Base-by-base conservation (phyloP, 2,888 invertebrate species). In the Teleogryllus oceanicus region DNA sequence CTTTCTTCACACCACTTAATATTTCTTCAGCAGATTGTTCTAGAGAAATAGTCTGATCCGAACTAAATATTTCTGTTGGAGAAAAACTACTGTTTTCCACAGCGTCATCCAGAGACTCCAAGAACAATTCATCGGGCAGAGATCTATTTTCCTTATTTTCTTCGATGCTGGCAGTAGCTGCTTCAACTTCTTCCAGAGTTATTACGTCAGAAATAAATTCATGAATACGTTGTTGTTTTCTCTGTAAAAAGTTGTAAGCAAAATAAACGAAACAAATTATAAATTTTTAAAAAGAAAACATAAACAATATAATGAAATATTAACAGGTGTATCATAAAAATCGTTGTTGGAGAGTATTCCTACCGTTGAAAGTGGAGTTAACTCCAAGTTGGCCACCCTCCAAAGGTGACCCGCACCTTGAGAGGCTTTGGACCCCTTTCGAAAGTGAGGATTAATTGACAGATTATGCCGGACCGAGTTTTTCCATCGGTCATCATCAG, bases 401-500 rank as follows among this genome's bases (percentile, higher is more conserved):
- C 96, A 96, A 74, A 96, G 89, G 86, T 96, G 96, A 0, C 96
- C 96, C 2, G 95, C 95, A 3, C 96, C 96, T 84, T 95, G 94
- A 0, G 94, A 90, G 0, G 96, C 95, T 84, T 96, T 93, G 18
- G 92, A 92, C 0, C 96, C 96, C 87, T 96, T 96, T 75, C 93
- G 91, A 86, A 96, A 96, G 87, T 96, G 96, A 0, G 96, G 96
- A 88, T 96, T 96, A 85, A 96, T 96, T 62, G 96, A 96, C 20
- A 96, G 88, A 87, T 96, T 96, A 87, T 96, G 96, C 83, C 96
- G 89, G 2, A 96, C 96, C 0, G 96, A 96, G 86, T 96, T 96
- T 88, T 96, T 96, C 96, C 96, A 96, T 84, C 96, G 92, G 86
- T 96, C 96, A 84, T 96, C 96, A 85, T 95, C 94, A 75, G 94